Evolutionary conservation across 2,888 invertebrate genomes (phyloP), one percentile per base, ranked within the genome.

Genomic region (Microctonus aethiopoides): DNA sequence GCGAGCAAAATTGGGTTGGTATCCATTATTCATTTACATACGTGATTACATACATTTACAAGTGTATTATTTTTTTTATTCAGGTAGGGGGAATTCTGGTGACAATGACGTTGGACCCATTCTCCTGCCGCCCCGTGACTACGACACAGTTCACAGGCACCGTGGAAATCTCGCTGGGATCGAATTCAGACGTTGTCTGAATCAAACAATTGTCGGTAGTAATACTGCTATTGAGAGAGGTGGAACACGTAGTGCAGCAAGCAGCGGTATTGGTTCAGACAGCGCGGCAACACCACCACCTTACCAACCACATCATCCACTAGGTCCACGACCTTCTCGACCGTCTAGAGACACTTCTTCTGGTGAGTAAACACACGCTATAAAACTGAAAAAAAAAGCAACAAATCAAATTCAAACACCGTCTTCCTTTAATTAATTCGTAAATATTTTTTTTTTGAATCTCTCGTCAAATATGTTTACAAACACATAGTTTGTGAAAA

Each of bases 81-180:
- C 70, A 86, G 86, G 86, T 54, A 80, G 86, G 71, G 86, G 86
- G 29, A 86, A 85, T 75, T 81, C 84, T 9, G 81, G 79, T 22
- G 86, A 85, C 54, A 83, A 85, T 77, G 82, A 84, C 74, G 76
- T 85, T 20, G 91, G 90, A 6, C 97, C 97, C 0, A 91, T 98
- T 65, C 89, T 98, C 24, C 88, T 98, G 72, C 98, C 98, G 0
- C 97, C 98, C 0, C 90, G 96, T 32, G 98, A 98, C 87, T 98
- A 98, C 88, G 97, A 98, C 87, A 97, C 97, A 0, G 94, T 96
- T 2, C 94, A 95, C 83, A 90, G 94, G 66, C 92, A 90, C 72
- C 90, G 93, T 73, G 94, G 94, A 7, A 93, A 94, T 83, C 86
- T 94, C 61, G 90, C 91, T n/a, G 92, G 92, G 32, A 92, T 93